Evolutionary conservation across 2,113 vertebrate species (phyloP).

Genomic region (Chloropsis cyanopogon): DNA sequence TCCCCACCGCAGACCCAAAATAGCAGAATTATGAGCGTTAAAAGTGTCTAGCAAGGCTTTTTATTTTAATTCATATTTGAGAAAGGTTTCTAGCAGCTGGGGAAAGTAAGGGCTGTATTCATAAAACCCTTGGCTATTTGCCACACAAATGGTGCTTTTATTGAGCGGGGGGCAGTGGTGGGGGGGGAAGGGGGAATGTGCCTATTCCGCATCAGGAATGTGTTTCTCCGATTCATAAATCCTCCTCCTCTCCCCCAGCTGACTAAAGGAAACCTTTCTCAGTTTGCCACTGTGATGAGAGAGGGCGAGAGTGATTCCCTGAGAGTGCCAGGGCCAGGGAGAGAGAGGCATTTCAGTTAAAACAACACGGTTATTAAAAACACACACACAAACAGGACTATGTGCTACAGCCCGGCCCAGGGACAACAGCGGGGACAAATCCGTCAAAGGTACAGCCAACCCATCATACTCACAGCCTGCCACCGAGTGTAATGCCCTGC

Average conservation of each 20-base stretch:
- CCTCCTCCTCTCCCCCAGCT: conserved; percentile 4
- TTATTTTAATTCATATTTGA: conserved; percentile 75
- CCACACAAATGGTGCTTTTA: conserved; percentile 70
- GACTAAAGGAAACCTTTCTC: conserved; percentile 49
- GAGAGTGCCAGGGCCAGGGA: neutral
- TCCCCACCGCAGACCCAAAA: conserved; percentile 22
- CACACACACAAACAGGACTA: neutral
- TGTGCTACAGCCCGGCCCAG: neutral
- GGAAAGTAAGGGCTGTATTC: conserved; percentile 71
- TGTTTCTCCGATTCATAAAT: conserved; percentile 66
- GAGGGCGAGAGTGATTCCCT: neutral
- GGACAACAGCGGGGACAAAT: neutral
- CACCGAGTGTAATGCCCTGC: neutral
- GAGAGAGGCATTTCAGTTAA: neutral
- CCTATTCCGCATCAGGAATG: conserved; percentile 63
- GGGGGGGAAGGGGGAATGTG: neutral
- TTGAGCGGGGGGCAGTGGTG: neutral
- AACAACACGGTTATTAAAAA: neutral
- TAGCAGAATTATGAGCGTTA: conserved; percentile 52
- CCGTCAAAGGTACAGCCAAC: neutral
- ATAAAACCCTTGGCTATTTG: conserved; percentile 70
- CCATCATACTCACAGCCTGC: neutral
- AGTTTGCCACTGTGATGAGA: conserved; percentile 1
- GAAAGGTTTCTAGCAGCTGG: conserved; percentile 69
- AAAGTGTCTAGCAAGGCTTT: conserved; percentile 57